Base-by-base conservation (phyloP, 37 sponge, comb jelly and placozoan genomes). In the Amphimedon queenslandica region DNA sequence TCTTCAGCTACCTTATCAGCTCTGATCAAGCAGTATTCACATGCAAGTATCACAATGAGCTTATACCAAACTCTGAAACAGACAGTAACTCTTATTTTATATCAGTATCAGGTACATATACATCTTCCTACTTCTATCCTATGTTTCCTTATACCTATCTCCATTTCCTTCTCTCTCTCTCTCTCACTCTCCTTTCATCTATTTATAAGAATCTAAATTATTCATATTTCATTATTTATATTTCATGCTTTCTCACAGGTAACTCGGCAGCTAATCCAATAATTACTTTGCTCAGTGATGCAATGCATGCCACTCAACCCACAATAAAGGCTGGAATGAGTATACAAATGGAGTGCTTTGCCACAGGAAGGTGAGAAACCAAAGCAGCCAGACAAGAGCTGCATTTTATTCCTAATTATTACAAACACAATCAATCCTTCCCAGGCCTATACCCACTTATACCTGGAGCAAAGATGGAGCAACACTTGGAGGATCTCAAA, bases 261-360 rank as follows among this genome's bases (percentile, higher is more conserved):
- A 8, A n/a, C n/a, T n/a, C n/a, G n/a, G n/a, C n/a, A n/a, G n/a
- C n/a, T n/a, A n/a, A n/a, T n/a, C n/a, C n/a, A n/a, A n/a, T n/a
- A n/a, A n/a, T n/a, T n/a, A n/a, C n/a, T n/a, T n/a, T n/a, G n/a
- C n/a, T n/a, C n/a, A n/a, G n/a, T n/a, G n/a, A n/a, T n/a, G n/a
- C n/a, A n/a, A n/a, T n/a, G n/a, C n/a, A n/a, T 40, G 29, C 71
- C 0, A 53, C 70, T 0, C 51, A 47, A 47, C 4, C 55, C 24
- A 23, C 32, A 47, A 47, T 37, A 2, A 60, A 80, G 16, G 73
- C 60, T 39, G 89, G 89, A 6, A 73, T 55, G 2, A 70, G 47
- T 24, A 71, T 55, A 58, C 58, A 63, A 27, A 25, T 88, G 20
- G 70, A 82, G 24, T 88, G 89, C 43, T 82, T 88, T 34, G 55